Evolutionary conservation across 2,888 invertebrate genomes (phyloP).

Genomic region (Gibbula magus): DNA sequence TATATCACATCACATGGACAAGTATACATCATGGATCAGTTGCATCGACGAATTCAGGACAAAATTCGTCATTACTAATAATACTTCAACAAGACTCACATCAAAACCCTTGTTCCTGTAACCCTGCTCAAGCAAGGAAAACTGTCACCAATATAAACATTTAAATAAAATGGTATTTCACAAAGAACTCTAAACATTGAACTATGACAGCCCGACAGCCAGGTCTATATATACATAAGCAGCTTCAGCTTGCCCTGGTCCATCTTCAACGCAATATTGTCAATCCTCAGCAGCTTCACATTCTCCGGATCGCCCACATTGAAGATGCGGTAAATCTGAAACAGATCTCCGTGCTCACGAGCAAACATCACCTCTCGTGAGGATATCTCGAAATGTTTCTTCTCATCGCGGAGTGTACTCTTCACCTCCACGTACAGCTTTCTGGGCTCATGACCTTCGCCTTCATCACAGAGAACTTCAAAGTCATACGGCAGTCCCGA

Average conservation of each 20-base stretch:
- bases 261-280: constrained; percentile 63
- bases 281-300: constrained; percentile 62
- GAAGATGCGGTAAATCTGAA: constrained; percentile 70
- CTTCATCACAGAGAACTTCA: constrained; percentile 51
- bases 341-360: constrained; percentile 55
- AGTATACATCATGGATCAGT: too few relatives aligned
- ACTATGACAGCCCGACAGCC: too few relatives aligned
- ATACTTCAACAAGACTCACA: too few relatives aligned
- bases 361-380: constrained; percentile 69
- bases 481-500: constrained; percentile 69
- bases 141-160: too few relatives aligned
- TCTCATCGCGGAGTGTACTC: constrained; percentile 61
- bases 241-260: constrained; percentile 61
- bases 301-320: constrained; percentile 62
- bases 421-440: constrained; percentile 62
- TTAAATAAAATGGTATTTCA: too few relatives aligned
- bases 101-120: too few relatives aligned
- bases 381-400: constrained; percentile 71
- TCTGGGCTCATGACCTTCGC: constrained; percentile 19
- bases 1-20: too few relatives aligned
- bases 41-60: too few relatives aligned
- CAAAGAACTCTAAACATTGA: too few relatives aligned
- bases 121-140: too few relatives aligned
- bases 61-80: too few relatives aligned
- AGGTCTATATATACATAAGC: constrained; percentile 59